These are phyloP conservation scores for Sebastes nivosus DNA, from an alignment of 2,797 vertebrate genomes.

Conservation along the genomic window DNA sequence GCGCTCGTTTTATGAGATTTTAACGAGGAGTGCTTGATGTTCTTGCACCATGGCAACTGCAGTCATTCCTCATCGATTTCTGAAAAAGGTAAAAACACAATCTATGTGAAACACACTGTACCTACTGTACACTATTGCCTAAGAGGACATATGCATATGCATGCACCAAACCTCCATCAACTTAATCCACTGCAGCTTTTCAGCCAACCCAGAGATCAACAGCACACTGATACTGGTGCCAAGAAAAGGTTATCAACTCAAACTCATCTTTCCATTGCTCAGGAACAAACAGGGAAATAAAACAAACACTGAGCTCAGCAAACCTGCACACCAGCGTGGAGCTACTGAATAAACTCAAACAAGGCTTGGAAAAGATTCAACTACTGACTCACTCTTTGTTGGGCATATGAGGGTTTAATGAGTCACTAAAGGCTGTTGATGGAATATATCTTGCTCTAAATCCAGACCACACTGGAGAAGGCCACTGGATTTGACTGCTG, in stretches of 20 bases:
- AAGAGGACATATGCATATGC: neutral
- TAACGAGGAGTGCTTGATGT: slow-evolving; percentile 12
- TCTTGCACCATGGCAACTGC: slow-evolving; percentile 14
- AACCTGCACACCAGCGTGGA: neutral
- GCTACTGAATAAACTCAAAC: slow-evolving; percentile 45
- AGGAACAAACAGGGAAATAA: slow-evolving; percentile 1
- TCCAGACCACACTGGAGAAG: neutral
- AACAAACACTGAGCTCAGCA: slow-evolving; percentile 1
- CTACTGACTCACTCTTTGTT: slow-evolving; percentile 54
- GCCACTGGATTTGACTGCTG: neutral
- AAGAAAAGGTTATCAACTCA: neutral
- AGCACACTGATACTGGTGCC: neutral
- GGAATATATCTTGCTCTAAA: slow-evolving; percentile 20
- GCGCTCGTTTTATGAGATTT: slow-evolving; percentile 1
- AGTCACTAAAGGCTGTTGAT: slow-evolving; percentile 53
- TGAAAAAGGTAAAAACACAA: neutral
- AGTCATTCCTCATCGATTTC: neutral
- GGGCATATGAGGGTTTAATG: slow-evolving; percentile 36
- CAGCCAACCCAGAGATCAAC: neutral
- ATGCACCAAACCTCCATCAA: neutral
- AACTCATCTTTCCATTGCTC: neutral
- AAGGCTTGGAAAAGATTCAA: slow-evolving; percentile 69
- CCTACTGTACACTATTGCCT: neutral
- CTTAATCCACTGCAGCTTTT: neutral
- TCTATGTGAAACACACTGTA: neutral